These are phyloP conservation scores for Proterorhinus semilunaris DNA, from an alignment of 2,113 vertebrate genomes.

Conservation along the genomic window DNA sequence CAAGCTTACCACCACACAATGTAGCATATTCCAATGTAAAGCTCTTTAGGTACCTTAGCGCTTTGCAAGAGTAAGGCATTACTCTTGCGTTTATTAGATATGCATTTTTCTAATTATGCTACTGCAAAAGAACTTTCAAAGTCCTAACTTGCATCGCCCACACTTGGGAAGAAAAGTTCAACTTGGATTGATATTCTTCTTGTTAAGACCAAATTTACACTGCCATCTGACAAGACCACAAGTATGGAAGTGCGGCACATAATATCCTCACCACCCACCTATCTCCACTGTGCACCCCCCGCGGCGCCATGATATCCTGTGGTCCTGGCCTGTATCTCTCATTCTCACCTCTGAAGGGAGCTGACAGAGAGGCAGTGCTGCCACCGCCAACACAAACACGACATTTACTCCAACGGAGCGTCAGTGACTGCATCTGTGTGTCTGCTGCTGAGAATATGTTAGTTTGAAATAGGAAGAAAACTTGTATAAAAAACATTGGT, in stretches of 20 bases:
- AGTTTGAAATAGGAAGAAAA: neutral
- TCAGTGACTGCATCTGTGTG: constrained; percentile 31
- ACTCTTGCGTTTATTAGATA: too few species aligned
- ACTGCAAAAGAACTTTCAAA: constrained; percentile 4
- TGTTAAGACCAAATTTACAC: constrained; percentile 2
- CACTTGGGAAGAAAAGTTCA: constrained; percentile 1
- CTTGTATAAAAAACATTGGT: neutral
- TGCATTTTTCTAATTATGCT: neutral
- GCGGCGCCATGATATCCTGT: constrained; percentile 32
- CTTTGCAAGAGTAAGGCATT: too few species aligned
- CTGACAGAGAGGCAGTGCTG: constrained; percentile 21
- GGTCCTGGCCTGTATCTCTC: constrained; percentile 52
- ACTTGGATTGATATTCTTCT: constrained; percentile 14
- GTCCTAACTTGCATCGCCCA: constrained; percentile 7
- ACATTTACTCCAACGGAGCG: constrained; percentile 55
- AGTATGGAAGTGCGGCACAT: constrained; percentile 38
- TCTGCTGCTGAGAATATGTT: constrained; percentile 11
- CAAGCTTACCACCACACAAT: too few species aligned
- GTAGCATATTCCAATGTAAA: too few species aligned
- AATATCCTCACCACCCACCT: constrained; percentile 56
- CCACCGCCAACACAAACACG: constrained; percentile 47
- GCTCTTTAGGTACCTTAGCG: too few species aligned
- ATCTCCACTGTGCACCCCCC: constrained; percentile 28
- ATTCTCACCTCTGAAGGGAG: constrained; percentile 69
- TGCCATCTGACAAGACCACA: constrained; percentile 1